Evolutionary conservation across 2,797 vertebrate species (phyloP).

Genomic region (Melanotaenia boesemani): DNA sequence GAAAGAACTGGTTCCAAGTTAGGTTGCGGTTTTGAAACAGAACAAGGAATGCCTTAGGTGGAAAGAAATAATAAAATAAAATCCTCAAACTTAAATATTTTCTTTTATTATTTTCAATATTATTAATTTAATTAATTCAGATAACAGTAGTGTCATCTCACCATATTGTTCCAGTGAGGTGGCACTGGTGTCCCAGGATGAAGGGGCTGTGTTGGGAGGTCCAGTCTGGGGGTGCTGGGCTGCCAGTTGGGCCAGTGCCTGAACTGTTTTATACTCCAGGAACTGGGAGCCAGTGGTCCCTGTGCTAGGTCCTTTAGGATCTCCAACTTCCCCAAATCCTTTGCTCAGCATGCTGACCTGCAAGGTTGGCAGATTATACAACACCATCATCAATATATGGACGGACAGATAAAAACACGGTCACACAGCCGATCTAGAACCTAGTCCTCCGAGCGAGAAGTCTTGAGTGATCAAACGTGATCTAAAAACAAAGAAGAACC

Average conservation of each 20-base stretch:
- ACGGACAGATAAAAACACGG: too few species aligned
- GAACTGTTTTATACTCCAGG: constrained; percentile 97
- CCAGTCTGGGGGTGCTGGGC: constrained; percentile 91
- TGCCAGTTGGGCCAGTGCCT: constrained; percentile 95
- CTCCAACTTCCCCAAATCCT: constrained; percentile 92
- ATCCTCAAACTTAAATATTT: background rate
- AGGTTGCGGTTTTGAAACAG: too few species aligned
- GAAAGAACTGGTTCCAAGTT: too few species aligned
- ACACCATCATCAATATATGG: background rate
- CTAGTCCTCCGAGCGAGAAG: too few species aligned
- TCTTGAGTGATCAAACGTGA: too few species aligned
- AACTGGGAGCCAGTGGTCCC: constrained; percentile 96
- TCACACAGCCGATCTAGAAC: too few species aligned
- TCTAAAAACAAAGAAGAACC: too few species aligned
- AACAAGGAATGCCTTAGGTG: too few species aligned
- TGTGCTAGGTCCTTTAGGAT: constrained; percentile 90
- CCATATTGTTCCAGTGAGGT: constrained; percentile 92
- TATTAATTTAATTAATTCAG: background rate
- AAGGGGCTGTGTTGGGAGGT: constrained; percentile 77
- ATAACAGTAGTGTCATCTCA: constrained; percentile 68
- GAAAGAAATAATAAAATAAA: too few species aligned
- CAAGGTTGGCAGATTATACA: constrained; percentile 12
- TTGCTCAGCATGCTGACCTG: constrained; percentile 94
- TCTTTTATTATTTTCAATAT: background rate
- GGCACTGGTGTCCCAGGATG: constrained; percentile 92